Evolutionary conservation across 2,797 vertebrate species (phyloP), one percentile per base, ranked within the genome.

Genomic region (Lemur catta): DNA sequence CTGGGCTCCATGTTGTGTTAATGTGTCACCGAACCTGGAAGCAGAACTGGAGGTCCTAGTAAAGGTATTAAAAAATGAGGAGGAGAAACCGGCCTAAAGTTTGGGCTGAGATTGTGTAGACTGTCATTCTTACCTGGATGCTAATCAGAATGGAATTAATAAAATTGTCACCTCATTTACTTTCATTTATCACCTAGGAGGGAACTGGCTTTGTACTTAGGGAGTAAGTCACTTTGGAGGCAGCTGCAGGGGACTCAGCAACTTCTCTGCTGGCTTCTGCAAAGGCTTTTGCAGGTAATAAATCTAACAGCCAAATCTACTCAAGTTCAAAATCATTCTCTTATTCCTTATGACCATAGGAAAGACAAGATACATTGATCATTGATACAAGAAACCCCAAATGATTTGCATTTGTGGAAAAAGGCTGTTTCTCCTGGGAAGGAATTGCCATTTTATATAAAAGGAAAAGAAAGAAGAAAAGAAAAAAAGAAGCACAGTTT

Each of bases 291-390:
- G 94, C 86, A 69, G 79, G 43, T 38, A 55, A 12, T 93, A 88
- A 33, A 94, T 59, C 65, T 76, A 87, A 35, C 30, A 78, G 96
- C 97, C 35, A 91, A 46, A 55, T 95, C 82, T 93, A 89, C 87
- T 95, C 97, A 79, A 22, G 41, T 26, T 55, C 46, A 87, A 82
- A 85, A 8, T 35, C 72, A 11, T 2, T 48, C 4, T 17, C 92
- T 78, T 85, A 55, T 67, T 84, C 84, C 93, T 75, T 82, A 28
- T 24, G 88, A 74, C 35, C 86, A 0, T 63, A 3, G 55, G 69
- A 81, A 65, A 95, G 84, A 93, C 41, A 46, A 24, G 41, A 15
- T 13, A 7, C 22, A 0, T 3, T 1, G 0, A 79, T 96, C 22
- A 1, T 22, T 33, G 50, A 63, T 6, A 18, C 71, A 26, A 78